These are phyloP conservation scores for Esox niger DNA, from an alignment of 2,113 vertebrate genomes.

Conservation along the genomic window DNA sequence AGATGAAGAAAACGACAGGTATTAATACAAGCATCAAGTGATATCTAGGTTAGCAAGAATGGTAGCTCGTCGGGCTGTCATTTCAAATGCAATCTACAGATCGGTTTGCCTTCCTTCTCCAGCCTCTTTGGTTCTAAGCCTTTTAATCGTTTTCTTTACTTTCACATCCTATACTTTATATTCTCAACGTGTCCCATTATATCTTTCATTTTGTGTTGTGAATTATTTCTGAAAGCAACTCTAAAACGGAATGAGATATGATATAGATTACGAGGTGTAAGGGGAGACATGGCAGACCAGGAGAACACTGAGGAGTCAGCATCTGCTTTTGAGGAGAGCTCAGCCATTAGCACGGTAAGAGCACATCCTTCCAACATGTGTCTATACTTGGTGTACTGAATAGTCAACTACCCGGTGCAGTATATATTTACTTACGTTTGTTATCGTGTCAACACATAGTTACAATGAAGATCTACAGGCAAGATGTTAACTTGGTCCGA, in stretches of 20 bases:
- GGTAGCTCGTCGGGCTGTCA: not conserved
- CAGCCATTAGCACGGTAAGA: slow-evolving; percentile 40
- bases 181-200: not conserved
- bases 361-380: no score
- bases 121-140: not conserved
- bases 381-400: no score
- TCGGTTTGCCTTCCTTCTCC: not conserved
- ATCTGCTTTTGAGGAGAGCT: slow-evolving; percentile 23
- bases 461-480: no score
- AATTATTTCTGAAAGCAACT: not conserved
- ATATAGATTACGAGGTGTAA: slow-evolving; percentile 1
- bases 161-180: not conserved
- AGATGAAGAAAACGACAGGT: slow-evolving; percentile 15
- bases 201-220: not conserved
- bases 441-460: no score
- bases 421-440: no score
- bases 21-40: slow-evolving; percentile 32
- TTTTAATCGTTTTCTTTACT: not conserved
- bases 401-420: no score
- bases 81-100: not conserved
- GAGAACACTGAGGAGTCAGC: slow-evolving; percentile 12
- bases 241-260: not conserved
- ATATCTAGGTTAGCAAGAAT: not conserved
- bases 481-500: not conserved
- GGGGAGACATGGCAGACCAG: slow-evolving; percentile 31